Percentiles rank a stretch among this genome's conserved stretches.
Evolutionary conservation across 2,888 invertebrate species (phyloP).

Genomic region (Epinotia bilunana): DNA sequence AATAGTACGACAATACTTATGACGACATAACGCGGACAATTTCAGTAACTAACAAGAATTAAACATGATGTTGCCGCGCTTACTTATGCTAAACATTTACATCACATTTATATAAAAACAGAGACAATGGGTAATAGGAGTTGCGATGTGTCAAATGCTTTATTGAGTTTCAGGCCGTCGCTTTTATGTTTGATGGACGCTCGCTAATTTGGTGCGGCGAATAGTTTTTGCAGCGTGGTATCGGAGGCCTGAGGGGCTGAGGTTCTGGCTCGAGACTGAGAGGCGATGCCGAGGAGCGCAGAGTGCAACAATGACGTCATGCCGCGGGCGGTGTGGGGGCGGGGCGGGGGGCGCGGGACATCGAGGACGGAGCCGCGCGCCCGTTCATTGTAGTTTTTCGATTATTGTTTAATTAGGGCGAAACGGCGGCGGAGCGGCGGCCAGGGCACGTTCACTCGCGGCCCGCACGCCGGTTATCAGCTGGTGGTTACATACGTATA

Average conservation of each 20-base stretch:
- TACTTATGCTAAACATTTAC: slow-evolving; percentile 14
- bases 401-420: slow-evolving; percentile 85
- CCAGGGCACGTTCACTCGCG: slow-evolving; percentile 69
- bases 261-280: slow-evolving; percentile 51
- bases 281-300: slow-evolving; percentile 81
- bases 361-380: slow-evolving; percentile 72
- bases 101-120: slow-evolving; percentile 25
- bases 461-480: slow-evolving; percentile 60
- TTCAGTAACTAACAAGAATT: slow-evolving; percentile 31
- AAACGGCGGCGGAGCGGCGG: slow-evolving; percentile 84
- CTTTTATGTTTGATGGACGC: slow-evolving; percentile 7
- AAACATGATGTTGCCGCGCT: slow-evolving; percentile 20
- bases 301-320: slow-evolving; percentile 81
- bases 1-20: slow-evolving; percentile 28
- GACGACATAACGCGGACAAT: slow-evolving; percentile 19
- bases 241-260: neutral
- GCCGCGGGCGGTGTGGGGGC: neutral
- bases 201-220: slow-evolving; percentile 16
- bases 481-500: slow-evolving; percentile 12
- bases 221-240: slow-evolving; percentile 19
- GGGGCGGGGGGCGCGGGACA: slow-evolving; percentile 7
- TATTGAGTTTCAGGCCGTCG: slow-evolving; percentile 17
- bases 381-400: slow-evolving; percentile 85
- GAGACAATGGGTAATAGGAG: slow-evolving; percentile 20
- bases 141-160: slow-evolving; percentile 17